A percentile compares a stretch with the other conserved stretches of the same genome.
phyloP scores from a whole-genome alignment of 2,888 invertebrate species.

The Tetragnatha montana region DNA sequence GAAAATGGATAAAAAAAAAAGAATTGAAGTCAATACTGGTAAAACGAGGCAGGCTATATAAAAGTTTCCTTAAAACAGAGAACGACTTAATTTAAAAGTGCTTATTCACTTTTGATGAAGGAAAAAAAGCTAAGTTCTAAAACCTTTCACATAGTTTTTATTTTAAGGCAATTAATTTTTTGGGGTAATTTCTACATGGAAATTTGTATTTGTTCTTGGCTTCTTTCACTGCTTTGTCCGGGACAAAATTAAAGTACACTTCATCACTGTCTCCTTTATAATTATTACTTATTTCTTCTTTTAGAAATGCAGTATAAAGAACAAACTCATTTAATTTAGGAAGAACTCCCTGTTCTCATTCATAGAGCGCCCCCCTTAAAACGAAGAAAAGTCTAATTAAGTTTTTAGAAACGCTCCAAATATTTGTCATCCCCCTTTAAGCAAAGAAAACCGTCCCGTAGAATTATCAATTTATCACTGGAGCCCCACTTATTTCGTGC shows the following conservation, averaged over 20 bases:
- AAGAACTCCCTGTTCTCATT: not conserved
- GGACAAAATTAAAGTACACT: not conserved
- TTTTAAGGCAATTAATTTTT: not conserved
- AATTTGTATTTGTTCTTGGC: not conserved
- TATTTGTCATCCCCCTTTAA: not conserved
- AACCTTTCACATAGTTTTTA: not conserved
- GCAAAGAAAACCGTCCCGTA: not conserved
- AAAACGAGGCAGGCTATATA: not conserved
- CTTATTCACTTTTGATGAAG: not conserved
- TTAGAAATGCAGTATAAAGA: not conserved
- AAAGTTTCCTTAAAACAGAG: not conserved
- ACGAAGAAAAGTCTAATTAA: constrained; percentile 1
- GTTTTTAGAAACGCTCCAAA: not conserved
- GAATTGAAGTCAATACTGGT: not conserved
- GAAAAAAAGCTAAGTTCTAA: not conserved
- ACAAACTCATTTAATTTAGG: not conserved
- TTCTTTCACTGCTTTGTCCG: not conserved
- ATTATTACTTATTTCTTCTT: not conserved
- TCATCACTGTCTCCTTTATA: not conserved
- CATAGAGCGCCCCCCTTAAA: not conserved
- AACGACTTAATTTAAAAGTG: not conserved
- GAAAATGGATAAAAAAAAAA: not conserved
- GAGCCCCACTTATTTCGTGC: not conserved
- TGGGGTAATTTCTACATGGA: not conserved
- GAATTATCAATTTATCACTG: not conserved